Base-by-base conservation (phyloP, 2,888 invertebrate genomes). In the Dasypogon diadema region DNA sequence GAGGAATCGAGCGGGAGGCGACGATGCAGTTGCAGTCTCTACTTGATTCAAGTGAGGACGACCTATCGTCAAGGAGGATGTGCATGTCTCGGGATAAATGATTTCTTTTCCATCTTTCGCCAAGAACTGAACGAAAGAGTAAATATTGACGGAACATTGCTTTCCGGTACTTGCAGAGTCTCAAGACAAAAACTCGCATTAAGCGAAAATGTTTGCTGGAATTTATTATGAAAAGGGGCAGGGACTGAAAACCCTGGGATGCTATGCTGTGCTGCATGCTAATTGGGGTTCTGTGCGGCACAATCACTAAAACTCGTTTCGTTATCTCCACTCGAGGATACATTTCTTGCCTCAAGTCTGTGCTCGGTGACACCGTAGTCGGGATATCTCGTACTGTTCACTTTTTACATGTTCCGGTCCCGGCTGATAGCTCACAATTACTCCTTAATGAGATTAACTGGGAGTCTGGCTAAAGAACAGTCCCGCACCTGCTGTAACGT, bases 101-200 rank as follows among this genome's bases (percentile, higher is more conserved):
- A 65, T 65, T 65, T 65, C 65, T 65, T 65, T 65, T 46, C 2
- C 65, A 22, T 46, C 24, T 24, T n/a, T 42, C 8, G 42, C 3
- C n/a, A 8, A 5, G 30, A 30, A 30, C 30, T 18, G 30, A 46
- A 14, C 6, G 48, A 46, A 42, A 14, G 22, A 1, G 5, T 42
- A 46, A 65, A 65, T 65, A 65, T 65, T 65, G 46, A 48, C 65
- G 48, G 65, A 65, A 24, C 65, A 14, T 14, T 48, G 14, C 65
- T 46, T 65, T 46, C 14, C 65, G n/a, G 6, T 46, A 22, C 65
- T 46, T 48, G 34, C 48, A 21, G 37, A 21, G 22, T 60, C 60
- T 46, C n/a, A 42, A 65, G 65, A 65, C 65, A 65, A 65, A 48
- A 46, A 48, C 10, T 65, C 48, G 22, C 65, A 65, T 65, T 48